Percentiles rank a stretch among this genome's conserved stretches.
These are phyloP conservation scores for Zeuzera pyrina DNA, from an alignment of 2,888 invertebrate species.

Conservation along the genomic window DNA sequence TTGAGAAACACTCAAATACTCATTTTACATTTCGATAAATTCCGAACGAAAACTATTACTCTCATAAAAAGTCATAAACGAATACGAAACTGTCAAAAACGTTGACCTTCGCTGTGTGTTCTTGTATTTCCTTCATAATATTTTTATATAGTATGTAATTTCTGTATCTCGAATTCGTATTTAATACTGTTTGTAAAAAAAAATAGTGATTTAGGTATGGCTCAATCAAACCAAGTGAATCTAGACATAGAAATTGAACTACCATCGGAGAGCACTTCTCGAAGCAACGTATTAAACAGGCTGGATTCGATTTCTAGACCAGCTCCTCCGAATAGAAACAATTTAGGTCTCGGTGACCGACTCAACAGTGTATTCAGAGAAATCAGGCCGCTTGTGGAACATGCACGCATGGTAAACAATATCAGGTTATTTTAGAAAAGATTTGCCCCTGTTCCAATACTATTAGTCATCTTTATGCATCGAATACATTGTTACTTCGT, in stretches of 20 bases:
- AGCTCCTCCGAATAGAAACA: slow-evolving; percentile 37
- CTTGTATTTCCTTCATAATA: slow-evolving; percentile 19
- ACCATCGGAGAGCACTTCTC: slow-evolving; percentile 34
- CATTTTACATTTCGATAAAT: too few species aligned
- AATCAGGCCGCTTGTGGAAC: slow-evolving; percentile 77
- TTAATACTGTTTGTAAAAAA: too few species aligned
- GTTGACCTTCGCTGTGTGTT: slow-evolving; percentile 19
- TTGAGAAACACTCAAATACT: too few species aligned
- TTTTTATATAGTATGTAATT: slow-evolving; percentile 10
- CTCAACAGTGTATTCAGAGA: slow-evolving; percentile 71
- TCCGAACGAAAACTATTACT: too few species aligned
- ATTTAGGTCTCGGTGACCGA: slow-evolving; percentile 55
- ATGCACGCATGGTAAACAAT: slow-evolving; percentile 70
- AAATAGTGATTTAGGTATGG: too few species aligned
- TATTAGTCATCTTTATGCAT: too few species aligned
- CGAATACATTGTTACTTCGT: not conserved
- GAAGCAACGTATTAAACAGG: slow-evolving; percentile 40
- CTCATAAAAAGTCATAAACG: too few species aligned
- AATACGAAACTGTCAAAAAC: slow-evolving; percentile 21
- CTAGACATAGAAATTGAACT: slow-evolving; percentile 55
- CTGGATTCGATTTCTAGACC: slow-evolving; percentile 47
- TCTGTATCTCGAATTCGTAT: too few species aligned
- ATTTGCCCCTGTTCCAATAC: too few species aligned
- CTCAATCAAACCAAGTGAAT: slow-evolving; percentile 55
- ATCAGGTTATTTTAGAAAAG: too few species aligned